phyloP scores from a whole-genome alignment of 2,888 invertebrate genomes.

The Chromoteleia sp. region DNA sequence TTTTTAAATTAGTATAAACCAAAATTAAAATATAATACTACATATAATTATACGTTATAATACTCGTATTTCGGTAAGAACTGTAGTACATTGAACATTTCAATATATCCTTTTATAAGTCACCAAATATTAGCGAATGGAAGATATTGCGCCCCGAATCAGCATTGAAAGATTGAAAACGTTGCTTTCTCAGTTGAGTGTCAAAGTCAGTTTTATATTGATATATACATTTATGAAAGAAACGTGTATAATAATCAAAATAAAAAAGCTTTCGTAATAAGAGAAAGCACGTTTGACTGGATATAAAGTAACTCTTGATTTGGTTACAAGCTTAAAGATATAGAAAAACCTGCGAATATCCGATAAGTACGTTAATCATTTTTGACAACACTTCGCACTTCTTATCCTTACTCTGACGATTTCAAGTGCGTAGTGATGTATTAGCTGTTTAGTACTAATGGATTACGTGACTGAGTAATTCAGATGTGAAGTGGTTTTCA shows the following conservation, averaged over 20 bases:
- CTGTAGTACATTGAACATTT: too few relatives aligned
- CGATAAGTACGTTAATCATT: constrained; percentile 74
- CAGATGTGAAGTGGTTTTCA: constrained; percentile 84
- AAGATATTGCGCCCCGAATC: too few relatives aligned
- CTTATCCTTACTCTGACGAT: constrained; percentile 28
- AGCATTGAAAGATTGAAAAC: not conserved
- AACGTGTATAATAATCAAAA: constrained; percentile 5
- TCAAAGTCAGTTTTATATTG: constrained; percentile 14
- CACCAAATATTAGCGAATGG: too few relatives aligned
- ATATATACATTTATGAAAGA: constrained; percentile 13
- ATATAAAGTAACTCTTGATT: constrained; percentile 31
- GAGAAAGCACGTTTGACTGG: constrained; percentile 8
- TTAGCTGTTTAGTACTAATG: constrained; percentile 84
- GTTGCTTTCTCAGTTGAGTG: constrained; percentile 9
- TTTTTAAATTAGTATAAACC: constrained; percentile 76
- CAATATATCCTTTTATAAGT: too few relatives aligned
- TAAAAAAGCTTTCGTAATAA: constrained; percentile 20
- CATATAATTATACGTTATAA: too few relatives aligned
- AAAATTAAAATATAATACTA: too few relatives aligned
- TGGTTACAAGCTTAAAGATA: constrained; percentile 66
- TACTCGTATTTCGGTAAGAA: too few relatives aligned
- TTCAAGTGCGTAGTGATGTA: constrained; percentile 75
- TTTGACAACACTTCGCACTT: constrained; percentile 73
- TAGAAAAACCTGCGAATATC: constrained; percentile 22
- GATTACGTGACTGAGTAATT: constrained; percentile 84